Conservation (phyloP, 2,888 invertebrate species). For the Apantesis nais region DNA sequence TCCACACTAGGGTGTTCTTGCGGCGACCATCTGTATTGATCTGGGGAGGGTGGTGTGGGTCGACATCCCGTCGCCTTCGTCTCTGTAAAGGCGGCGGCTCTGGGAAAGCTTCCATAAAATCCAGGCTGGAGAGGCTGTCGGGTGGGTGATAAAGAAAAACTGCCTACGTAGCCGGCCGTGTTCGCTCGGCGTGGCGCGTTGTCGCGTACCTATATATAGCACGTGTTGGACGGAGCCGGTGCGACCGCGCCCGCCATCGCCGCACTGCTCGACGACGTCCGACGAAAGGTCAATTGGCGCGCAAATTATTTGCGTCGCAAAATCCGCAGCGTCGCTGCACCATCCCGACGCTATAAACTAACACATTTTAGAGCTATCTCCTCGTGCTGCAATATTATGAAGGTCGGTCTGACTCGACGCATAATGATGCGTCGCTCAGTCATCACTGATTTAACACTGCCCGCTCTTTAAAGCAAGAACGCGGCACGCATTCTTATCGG, state of each 20-base stretch:
- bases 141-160: slow-evolving; percentile 82
- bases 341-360: slow-evolving; percentile 56
- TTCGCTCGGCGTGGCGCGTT: slow-evolving; percentile 73
- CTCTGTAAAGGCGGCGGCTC: slow-evolving; percentile 70
- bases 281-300: slow-evolving; percentile 86
- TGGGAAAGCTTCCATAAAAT: slow-evolving; percentile 78
- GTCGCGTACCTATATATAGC: slow-evolving; percentile 83
- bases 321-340: slow-evolving; percentile 75
- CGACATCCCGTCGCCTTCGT: slow-evolving; percentile 79
- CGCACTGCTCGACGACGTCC: slow-evolving; percentile 72
- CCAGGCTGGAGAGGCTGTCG: slow-evolving; percentile 79
- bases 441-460: slow-evolving; percentile 44
- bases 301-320: slow-evolving; percentile 85
- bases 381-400: slow-evolving; percentile 34
- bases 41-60: slow-evolving; percentile 81
- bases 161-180: slow-evolving; percentile 82
- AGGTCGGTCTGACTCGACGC: slow-evolving; percentile 29
- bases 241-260: slow-evolving; percentile 72
- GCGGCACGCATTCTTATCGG: slow-evolving; percentile 60
- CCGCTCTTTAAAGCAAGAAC: slow-evolving; percentile 54
- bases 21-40: slow-evolving; percentile 83
- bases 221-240: slow-evolving; percentile 72
- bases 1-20: slow-evolving; percentile 72
- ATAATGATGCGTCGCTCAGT: slow-evolving; percentile 27
- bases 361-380: slow-evolving; percentile 45